Evolutionary conservation across 2,888 invertebrate species (phyloP).

Genomic region (Tuta absoluta): DNA sequence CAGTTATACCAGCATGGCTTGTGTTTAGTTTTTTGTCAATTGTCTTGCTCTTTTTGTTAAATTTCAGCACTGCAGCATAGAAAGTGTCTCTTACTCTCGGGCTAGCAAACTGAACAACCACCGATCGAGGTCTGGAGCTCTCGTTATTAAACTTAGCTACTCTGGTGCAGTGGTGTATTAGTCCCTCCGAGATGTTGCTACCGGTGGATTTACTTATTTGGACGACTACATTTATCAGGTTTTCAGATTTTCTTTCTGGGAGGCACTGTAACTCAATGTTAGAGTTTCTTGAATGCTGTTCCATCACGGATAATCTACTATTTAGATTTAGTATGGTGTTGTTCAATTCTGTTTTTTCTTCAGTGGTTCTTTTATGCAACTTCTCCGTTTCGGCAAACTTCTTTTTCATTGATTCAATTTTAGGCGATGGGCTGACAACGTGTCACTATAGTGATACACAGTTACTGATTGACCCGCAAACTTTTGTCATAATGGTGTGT

Average conservation of each 20-base stretch:
- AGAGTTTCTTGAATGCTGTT: not conserved
- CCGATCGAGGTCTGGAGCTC: not conserved
- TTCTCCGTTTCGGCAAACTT: not conserved
- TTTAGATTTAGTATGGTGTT: not conserved
- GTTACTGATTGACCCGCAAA: no score
- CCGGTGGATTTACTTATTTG: slow-evolving; percentile 9
- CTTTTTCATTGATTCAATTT: not conserved
- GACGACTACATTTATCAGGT: slow-evolving; percentile 6
- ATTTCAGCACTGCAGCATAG: slow-evolving; percentile 8
- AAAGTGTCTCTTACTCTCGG: slow-evolving; percentile 8
- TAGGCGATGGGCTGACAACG: no score
- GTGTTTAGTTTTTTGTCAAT: not conserved
- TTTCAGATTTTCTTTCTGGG: slow-evolving; percentile 8
- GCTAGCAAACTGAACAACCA: slow-evolving; percentile 3
- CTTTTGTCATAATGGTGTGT: no score
- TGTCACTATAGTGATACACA: no score
- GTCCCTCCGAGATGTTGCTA: slow-evolving; percentile 1
- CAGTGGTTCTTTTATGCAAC: not conserved
- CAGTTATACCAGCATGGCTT: not conserved
- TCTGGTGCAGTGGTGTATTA: slow-evolving; percentile 7
- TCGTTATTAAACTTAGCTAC: slow-evolving; percentile 1
- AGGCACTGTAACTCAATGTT: slow-evolving; percentile 19
- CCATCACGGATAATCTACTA: not conserved
- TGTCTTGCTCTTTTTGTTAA: slow-evolving; percentile 7
- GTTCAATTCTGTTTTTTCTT: slow-evolving; percentile 1